Evolutionary conservation across 2,113 vertebrate genomes (phyloP).

Genomic region (Periophthalmodon schlosseri): DNA sequence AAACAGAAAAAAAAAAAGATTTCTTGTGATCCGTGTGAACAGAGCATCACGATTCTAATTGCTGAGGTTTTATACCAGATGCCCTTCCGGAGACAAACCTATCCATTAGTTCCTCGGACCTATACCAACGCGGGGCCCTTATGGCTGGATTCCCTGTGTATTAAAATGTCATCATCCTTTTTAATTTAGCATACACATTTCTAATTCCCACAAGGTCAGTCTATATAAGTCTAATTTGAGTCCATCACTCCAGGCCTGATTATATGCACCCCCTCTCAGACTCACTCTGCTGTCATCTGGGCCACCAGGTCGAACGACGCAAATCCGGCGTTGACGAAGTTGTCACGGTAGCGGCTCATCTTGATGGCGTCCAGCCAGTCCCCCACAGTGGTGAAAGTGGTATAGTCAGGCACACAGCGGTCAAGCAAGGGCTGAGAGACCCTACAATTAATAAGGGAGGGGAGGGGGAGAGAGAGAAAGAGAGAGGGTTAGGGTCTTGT

Average conservation of each 20-base stretch:
- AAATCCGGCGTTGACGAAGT: slow-evolving; percentile 95
- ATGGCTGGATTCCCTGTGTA: background rate
- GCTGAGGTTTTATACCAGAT: background rate
- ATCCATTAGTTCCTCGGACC: background rate
- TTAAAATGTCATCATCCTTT: slow-evolving; percentile 26
- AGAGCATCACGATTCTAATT: background rate
- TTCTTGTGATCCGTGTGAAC: background rate
- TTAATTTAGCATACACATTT: slow-evolving; percentile 38
- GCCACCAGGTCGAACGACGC: slow-evolving; percentile 98
- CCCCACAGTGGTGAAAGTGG: slow-evolving; percentile 96
- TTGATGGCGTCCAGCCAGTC: slow-evolving; percentile 99
- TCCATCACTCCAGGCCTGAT: slow-evolving; percentile 49
- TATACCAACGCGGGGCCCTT: background rate
- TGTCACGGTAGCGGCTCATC: slow-evolving; percentile 99
- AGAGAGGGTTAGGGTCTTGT: slow-evolving; percentile 78
- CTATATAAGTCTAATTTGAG: slow-evolving; percentile 43
- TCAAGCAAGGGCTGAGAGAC: slow-evolving; percentile 96
- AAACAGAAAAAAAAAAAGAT: background rate
- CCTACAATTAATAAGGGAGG: slow-evolving; percentile 74
- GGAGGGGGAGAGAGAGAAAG: slow-evolving; percentile 70
- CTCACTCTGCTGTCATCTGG: slow-evolving; percentile 99
- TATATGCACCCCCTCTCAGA: slow-evolving; percentile 46
- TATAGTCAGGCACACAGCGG: slow-evolving; percentile 96
- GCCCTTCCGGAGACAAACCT: background rate
- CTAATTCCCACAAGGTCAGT: slow-evolving; percentile 51